Evolutionary conservation across 2,888 invertebrate species (phyloP).

Genomic region (Lithophane ornitopus): DNA sequence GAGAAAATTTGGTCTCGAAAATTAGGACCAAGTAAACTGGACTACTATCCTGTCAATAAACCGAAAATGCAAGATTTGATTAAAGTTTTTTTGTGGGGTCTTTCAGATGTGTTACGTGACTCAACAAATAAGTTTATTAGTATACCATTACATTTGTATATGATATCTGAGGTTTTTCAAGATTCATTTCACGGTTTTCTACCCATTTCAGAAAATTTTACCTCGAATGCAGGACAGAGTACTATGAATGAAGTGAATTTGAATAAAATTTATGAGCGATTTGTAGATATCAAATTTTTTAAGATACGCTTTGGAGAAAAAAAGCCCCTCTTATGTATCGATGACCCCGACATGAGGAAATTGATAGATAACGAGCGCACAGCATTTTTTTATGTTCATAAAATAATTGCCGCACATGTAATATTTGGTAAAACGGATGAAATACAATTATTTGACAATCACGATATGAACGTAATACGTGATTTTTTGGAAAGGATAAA

Average conservation of each 20-base stretch:
- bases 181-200: constrained; percentile 23
- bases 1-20: constrained; percentile 38
- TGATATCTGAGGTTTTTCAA: constrained; percentile 55
- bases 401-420: constrained; percentile 43
- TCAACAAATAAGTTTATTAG: constrained; percentile 41
- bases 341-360: constrained; percentile 51
- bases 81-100: constrained; percentile 16
- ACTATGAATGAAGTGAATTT: constrained; percentile 23
- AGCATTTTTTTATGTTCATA: constrained; percentile 39
- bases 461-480: constrained; percentile 22
- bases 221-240: not conserved
- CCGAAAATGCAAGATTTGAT: constrained; percentile 2
- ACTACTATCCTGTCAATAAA: constrained; percentile 3
- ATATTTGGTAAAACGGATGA: constrained; percentile 34
- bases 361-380: constrained; percentile 39
- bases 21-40: not conserved
- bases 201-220: not conserved
- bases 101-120: constrained; percentile 14
- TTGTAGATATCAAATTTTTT: constrained; percentile 55
- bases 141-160: constrained; percentile 55
- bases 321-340: constrained; percentile 37
- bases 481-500: constrained; percentile 31
- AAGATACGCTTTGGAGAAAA: constrained; percentile 61
- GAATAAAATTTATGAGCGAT: constrained; percentile 42
- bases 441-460: constrained; percentile 24